phyloP scores from a whole-genome alignment of 2,888 invertebrate species.

The Epirrhoe tristata region DNA sequence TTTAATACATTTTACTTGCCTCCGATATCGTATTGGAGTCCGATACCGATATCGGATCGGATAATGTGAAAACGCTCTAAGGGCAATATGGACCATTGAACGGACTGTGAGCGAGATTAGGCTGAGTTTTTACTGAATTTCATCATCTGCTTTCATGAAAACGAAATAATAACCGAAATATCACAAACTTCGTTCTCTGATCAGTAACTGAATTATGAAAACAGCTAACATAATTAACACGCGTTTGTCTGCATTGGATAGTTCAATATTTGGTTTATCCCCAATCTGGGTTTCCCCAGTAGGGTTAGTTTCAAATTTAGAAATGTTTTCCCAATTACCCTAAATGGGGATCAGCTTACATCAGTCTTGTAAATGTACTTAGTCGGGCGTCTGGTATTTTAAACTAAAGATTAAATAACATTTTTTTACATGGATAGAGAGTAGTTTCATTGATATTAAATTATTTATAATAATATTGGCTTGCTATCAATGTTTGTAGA shows the following conservation, averaged over 20 bases:
- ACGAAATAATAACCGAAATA: no score
- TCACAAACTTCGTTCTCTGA: background rate
- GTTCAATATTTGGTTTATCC: background rate
- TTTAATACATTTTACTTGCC: no score
- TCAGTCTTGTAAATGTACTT: background rate
- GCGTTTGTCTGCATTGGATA: background rate
- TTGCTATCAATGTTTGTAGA: no score
- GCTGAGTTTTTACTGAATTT: no score
- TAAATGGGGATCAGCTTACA: background rate
- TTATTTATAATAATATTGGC: no score
- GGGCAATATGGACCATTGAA: no score
- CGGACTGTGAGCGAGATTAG: no score
- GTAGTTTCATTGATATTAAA: no score
- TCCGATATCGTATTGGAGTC: no score
- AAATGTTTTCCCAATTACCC: slow-evolving; percentile 1
- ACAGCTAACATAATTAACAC: background rate
- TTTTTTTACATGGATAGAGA: background rate
- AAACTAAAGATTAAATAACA: background rate
- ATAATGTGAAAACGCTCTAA: no score
- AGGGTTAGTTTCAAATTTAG: background rate
- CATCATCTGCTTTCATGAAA: no score
- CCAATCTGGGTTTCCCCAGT: background rate
- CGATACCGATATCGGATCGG: no score
- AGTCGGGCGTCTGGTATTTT: background rate
- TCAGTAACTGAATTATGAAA: background rate